phyloP scores from a whole-genome alignment of 37 sponge, comb jelly and placozoan species.

The Oopsacas minuta region DNA sequence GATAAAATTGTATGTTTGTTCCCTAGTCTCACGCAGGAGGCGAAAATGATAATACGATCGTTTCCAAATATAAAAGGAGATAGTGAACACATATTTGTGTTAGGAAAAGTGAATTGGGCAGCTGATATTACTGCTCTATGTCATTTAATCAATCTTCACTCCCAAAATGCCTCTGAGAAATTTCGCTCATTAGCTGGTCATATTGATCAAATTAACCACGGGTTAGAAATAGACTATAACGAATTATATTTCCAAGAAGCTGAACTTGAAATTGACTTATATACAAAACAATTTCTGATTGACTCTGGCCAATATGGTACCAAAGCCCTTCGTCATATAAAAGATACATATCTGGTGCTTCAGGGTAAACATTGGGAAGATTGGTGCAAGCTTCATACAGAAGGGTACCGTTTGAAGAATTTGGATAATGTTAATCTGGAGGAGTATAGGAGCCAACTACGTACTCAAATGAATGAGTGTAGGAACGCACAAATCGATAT shows the following conservation, averaged over 20 bases:
- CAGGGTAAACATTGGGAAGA: conserved; percentile 24
- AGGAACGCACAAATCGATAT: background rate
- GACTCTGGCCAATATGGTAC: background rate
- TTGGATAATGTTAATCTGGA: background rate
- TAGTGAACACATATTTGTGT: background rate
- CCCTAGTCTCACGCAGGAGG: background rate
- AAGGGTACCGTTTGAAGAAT: background rate
- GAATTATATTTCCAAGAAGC: background rate
- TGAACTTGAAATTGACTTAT: background rate
- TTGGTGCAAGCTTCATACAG: conserved; percentile 19
- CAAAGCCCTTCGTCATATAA: background rate
- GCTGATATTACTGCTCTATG: background rate
- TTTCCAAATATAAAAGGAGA: background rate
- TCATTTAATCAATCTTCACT: background rate
- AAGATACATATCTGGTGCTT: conserved; percentile 16
- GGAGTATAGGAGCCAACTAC: background rate
- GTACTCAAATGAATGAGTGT: background rate
- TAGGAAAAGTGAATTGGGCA: background rate
- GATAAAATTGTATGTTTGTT: background rate
- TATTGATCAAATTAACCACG: background rate
- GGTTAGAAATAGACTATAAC: conserved; percentile 22
- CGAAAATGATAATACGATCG: background rate
- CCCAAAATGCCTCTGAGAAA: background rate
- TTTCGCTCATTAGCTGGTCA: background rate
- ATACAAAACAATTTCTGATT: background rate